Evolutionary conservation across 92 coral and sea anemone species (phyloP).

Genomic region (Zoanthus gigantus): DNA sequence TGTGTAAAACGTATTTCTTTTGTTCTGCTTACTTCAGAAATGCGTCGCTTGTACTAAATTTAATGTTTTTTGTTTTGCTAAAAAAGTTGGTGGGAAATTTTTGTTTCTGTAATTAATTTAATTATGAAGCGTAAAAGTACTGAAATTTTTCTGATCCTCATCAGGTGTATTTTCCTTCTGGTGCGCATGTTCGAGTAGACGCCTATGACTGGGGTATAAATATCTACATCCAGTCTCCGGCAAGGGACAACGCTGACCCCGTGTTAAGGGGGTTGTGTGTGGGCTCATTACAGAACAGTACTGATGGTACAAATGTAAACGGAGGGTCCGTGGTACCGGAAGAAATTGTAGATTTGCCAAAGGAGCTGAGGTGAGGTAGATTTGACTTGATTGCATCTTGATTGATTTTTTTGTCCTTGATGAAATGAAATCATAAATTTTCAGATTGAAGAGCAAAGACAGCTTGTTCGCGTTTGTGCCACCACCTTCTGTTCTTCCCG

Average conservation of each 20-base stretch:
- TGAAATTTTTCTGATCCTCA: not conserved
- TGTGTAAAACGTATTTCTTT: too few species aligned
- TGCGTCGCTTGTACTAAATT: too few species aligned
- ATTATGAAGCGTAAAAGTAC: not conserved
- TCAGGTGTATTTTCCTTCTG: conserved; percentile 89
- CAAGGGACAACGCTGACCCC: conserved; percentile 63
- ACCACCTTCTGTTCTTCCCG: not conserved
- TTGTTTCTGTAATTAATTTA: too few species aligned
- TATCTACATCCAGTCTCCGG: conserved; percentile 77
- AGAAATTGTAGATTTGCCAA: conserved; percentile 19
- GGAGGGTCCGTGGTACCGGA: conserved; percentile 50
- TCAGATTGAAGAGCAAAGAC: conserved; percentile 51
- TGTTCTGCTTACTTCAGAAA: too few species aligned
- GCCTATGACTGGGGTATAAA: conserved; percentile 93
- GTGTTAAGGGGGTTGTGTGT: conserved; percentile 29
- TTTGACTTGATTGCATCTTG: not conserved
- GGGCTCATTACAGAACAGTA: not conserved
- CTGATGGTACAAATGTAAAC: conserved; percentile 4
- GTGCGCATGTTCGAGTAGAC: conserved; percentile 76
- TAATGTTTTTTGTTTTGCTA: too few species aligned
- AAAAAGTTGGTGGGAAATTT: too few species aligned
- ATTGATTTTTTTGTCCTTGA: too few species aligned
- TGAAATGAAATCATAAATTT: not conserved
- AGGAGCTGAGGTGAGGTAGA: conserved; percentile 48
- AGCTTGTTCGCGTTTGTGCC: conserved; percentile 69